Conservation (phyloP, 2,113 vertebrate species). For the Aegithalos caudatus region DNA sequence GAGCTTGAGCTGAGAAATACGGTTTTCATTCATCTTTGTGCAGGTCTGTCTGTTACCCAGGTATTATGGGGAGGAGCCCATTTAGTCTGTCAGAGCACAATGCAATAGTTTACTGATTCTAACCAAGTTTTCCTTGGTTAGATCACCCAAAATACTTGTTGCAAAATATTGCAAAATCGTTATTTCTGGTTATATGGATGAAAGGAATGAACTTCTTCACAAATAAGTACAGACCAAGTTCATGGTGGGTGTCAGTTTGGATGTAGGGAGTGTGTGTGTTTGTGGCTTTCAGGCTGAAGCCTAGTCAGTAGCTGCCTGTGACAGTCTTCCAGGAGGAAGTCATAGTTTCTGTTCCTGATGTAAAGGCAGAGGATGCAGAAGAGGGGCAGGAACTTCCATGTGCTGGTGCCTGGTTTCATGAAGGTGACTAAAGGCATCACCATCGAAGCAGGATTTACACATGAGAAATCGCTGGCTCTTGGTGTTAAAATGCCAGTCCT, state of each 20-base stretch:
- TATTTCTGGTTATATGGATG: neutral
- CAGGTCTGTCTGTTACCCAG: neutral
- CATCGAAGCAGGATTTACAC: neutral
- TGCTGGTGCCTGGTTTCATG: neutral
- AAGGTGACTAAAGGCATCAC: neutral
- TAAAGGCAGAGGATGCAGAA: neutral
- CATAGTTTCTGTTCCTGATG: neutral
- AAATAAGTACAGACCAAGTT: accelerated
- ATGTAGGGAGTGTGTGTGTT: neutral
- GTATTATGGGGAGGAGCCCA: neutral
- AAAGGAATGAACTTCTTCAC: neutral
- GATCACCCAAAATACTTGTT: neutral
- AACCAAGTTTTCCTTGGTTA: neutral
- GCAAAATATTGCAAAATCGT: neutral
- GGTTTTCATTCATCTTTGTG: neutral
- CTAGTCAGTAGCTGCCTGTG: neutral
- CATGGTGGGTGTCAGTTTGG: neutral
- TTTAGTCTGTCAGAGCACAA: neutral
- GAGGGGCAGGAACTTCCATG: neutral
- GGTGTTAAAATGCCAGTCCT: neutral
- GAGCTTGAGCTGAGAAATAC: neutral
- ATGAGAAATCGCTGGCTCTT: neutral
- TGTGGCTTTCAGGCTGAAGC: neutral
- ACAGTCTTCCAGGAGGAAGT: accelerated
- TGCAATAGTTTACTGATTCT: neutral